Base-by-base conservation (phyloP, 2,888 invertebrate genomes). In the Lymantria dispar region DNA sequence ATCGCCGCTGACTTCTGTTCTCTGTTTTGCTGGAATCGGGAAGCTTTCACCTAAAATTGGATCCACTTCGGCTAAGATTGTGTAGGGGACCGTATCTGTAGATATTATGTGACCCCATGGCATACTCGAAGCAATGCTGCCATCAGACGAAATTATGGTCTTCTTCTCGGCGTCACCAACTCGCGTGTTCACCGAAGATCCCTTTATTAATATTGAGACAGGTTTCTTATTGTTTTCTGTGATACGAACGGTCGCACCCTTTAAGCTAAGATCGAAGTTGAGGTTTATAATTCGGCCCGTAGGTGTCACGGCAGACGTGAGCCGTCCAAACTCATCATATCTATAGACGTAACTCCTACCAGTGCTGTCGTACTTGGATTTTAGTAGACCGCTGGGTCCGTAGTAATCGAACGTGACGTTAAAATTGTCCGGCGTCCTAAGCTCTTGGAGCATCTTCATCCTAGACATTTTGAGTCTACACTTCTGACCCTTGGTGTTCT, bases 351-450 rank as follows among this genome's bases (percentile, higher is more conserved):
- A 97, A 65, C 97, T 97, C 60, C 98, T 92, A 1, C 98, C 98
- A 1, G 97, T 97, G 56, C 97, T 96, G 72, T 98, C 98, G 11
- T 97, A 92, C 78, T 97, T 97, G 0, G 97, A 96, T 77, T 96
- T 96, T 36, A 99, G 87, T 39, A 99, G 89, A 0, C 98, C 98
- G 0, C 97, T 96, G 0, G 97, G 96, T 0, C 96, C 96, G 72
- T 98, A 96, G 78, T 98, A 99, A 73, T 98, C 97, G 77, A 98
- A 98, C 0, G 97, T 97, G 1, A 97, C 96, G 72, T 98, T 98
- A 73, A 97, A 97, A 81, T 98, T 98, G 72, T 98, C 98, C 0
- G 98, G 98, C 0, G 98, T 97, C 57, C 97, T 96, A 1, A 98
- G 85, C 75, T 97, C 97, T 78, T 98, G 97, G 11, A 99, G 90